phyloP scores from a whole-genome alignment of 2,113 vertebrate genomes.

The Daubentonia madagascariensis region DNA sequence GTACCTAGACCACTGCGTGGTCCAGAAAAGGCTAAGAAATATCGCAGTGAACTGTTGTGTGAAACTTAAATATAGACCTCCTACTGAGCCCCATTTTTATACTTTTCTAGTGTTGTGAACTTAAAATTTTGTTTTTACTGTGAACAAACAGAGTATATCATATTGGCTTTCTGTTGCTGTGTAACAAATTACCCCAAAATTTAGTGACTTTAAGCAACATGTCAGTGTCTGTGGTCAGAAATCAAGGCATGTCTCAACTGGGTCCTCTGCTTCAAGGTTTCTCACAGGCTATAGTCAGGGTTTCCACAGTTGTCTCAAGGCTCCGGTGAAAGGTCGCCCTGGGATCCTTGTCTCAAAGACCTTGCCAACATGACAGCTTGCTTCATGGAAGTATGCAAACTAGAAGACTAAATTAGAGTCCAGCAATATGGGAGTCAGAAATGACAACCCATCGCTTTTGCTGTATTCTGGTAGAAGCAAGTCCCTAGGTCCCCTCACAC shows the following conservation, averaged over 20 bases:
- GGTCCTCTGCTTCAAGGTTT: not conserved
- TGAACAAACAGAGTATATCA: not conserved
- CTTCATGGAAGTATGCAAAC: not conserved
- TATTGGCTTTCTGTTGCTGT: not conserved
- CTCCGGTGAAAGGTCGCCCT: too few relatives aligned
- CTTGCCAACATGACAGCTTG: not conserved
- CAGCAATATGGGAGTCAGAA: not conserved
- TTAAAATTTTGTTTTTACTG: not conserved
- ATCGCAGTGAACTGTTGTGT: not conserved
- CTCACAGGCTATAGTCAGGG: not conserved
- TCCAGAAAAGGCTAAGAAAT: not conserved
- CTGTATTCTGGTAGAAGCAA: not conserved
- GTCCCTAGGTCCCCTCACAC: not conserved
- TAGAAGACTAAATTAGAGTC: not conserved
- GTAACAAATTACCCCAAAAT: not conserved
- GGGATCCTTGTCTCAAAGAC: not conserved
- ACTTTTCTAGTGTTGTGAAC: not conserved
- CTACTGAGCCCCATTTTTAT: not conserved
- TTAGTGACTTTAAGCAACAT: not conserved
- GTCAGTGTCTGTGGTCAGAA: not conserved
- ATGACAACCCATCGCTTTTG: not conserved
- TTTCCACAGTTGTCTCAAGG: not conserved
- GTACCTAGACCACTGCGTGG: not conserved
- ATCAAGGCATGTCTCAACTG: too few relatives aligned
- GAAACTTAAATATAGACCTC: not conserved